These are phyloP conservation scores for Strigamia transsilvanica DNA, from an alignment of 2,888 invertebrate species.

Conservation along the genomic window DNA sequence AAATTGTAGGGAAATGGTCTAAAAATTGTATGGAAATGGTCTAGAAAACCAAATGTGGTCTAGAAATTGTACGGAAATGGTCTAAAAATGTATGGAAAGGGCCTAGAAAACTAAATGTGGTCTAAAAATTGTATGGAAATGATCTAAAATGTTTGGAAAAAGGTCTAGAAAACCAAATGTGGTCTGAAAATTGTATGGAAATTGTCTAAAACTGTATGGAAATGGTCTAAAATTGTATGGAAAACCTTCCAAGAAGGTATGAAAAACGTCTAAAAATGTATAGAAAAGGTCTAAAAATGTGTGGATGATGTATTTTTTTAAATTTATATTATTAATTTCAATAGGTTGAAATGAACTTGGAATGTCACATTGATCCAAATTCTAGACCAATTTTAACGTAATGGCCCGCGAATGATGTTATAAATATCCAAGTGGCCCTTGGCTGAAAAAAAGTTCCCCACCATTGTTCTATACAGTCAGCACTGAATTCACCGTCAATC, in stretches of 20 bases:
- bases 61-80: not conserved
- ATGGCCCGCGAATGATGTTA: too few relatives aligned
- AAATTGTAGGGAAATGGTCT: too few relatives aligned
- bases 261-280: not conserved
- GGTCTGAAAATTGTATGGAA: not conserved
- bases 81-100: too few relatives aligned
- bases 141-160: not conserved
- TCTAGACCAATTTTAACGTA: too few relatives aligned
- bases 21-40: not conserved
- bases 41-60: not conserved
- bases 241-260: not conserved
- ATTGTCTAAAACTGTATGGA: not conserved
- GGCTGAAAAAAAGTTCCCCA: too few relatives aligned
- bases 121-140: too few relatives aligned
- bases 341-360: too few relatives aligned
- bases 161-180: not conserved
- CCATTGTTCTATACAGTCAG: too few relatives aligned
- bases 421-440: too few relatives aligned
- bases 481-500: too few relatives aligned
- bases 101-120: too few relatives aligned
- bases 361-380: too few relatives aligned
- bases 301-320: not conserved
- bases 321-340: not conserved
- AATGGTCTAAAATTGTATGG: not conserved
- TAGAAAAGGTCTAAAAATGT: not conserved